Percentiles rank a stretch among this genome's conserved stretches.
phyloP scores from a whole-genome alignment of 2,113 vertebrate genomes.

The Sylvia atricapilla region DNA sequence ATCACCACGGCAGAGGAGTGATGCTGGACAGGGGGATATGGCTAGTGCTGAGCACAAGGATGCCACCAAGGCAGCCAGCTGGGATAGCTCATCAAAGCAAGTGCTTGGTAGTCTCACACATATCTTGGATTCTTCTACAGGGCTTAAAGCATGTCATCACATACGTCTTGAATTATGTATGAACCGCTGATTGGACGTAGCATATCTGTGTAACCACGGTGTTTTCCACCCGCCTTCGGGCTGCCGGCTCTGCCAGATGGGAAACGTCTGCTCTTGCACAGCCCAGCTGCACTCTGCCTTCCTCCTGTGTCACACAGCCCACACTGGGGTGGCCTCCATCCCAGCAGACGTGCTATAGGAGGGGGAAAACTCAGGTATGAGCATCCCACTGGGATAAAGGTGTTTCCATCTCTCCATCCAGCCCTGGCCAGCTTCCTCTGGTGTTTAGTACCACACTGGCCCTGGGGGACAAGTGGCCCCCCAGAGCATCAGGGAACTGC shows the following conservation, averaged over 20 bases:
- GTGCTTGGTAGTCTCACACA: neutral
- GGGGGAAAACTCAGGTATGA: neutral
- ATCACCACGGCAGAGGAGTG: neutral
- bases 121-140: neutral
- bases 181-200: neutral
- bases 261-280: neutral
- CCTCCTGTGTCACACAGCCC: neutral
- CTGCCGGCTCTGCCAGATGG: neutral
- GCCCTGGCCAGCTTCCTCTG: neutral
- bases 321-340: neutral
- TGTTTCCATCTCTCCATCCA: neutral
- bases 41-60: neutral
- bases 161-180: neutral
- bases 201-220: neutral
- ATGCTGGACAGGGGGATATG: neutral
- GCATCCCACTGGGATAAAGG: neutral
- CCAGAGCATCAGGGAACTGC: neutral
- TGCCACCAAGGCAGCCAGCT: neutral
- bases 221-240: neutral
- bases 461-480: neutral
- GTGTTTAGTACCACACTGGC: neutral
- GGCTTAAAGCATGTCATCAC: neutral
- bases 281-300: neutral
- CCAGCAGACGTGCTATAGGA: neutral
- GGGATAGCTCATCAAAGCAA: neutral